Evolutionary conservation across 2,888 invertebrate species (phyloP), one percentile per base, ranked within the genome.

Genomic region (Achlya flavicornis): DNA sequence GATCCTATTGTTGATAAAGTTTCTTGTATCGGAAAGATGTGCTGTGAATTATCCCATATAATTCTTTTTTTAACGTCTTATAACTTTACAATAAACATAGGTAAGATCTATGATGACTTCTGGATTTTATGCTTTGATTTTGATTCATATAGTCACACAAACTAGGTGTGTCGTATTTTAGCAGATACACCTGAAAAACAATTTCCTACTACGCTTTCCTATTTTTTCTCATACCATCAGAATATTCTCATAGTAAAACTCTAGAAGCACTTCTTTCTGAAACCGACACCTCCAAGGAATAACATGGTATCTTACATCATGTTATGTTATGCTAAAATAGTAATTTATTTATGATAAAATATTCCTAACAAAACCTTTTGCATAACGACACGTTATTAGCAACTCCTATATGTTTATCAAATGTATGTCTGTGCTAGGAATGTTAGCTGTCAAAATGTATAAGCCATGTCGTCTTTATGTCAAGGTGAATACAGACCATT

Each of bases 341-440:
- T 41, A 41, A n/a, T n/a, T 5, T 43, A 14, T n/a, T n/a, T n/a
- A 5, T 46, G 6, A n/a, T 46, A 1, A 46, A n/a, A 46, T n/a
- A n/a, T 3, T n/a, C 6, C 6, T 16, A 6, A n/a, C 4, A 19
- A 53, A 53, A 26, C 26, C 19, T 19, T 53, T 5, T 16, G 19
- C 53, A 53, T 53, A 53, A 53, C 10, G 53, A 19, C 53, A 53
- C 53, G 41, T 41, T 14, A 48, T 16, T 19, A 53, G 19, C 53
- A 53, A 19, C 14, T 19, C 48, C 48, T 16, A 1, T 19, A 19
- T 53, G 14, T 53, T 10, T 6, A 8, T 3, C 4, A 16, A 5
- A 10, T 19, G 16, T 16, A 48, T 53, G n/a, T 53, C 19, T 53
- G 53, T 53, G 53, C 53, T 53, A 53, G 53, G 53, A 53, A 19